phyloP scores from a whole-genome alignment of 2,888 invertebrate species.

The Leptopilina myrica region DNA sequence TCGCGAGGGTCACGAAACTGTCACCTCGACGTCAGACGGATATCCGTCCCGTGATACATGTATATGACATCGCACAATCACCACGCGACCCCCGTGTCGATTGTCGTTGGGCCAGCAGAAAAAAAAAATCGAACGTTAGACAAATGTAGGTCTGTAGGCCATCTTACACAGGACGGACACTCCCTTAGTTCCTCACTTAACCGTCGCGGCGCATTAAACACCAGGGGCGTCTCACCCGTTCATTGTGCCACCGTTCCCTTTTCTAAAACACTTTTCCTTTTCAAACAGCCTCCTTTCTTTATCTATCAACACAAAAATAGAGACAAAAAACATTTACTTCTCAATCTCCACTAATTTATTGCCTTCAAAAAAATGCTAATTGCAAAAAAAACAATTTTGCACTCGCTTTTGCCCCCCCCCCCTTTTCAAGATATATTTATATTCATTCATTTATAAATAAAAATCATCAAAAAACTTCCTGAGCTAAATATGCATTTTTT shows the following conservation, averaged over 20 bases:
- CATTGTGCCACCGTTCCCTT: conserved; percentile 54
- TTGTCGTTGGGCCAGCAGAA: conserved; percentile 58
- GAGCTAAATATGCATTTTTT: not conserved
- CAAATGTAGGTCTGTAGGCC: conserved; percentile 93
- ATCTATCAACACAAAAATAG: no score
- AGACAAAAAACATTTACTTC: no score
- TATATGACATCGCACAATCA: conserved; percentile 45
- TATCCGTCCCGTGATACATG: conserved; percentile 52
- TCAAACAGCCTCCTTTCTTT: not conserved
- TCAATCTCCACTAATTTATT: not conserved
- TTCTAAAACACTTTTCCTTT: conserved; percentile 44
- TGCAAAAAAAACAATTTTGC: no score
- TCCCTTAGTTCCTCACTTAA: conserved; percentile 77
- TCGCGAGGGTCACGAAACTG: conserved; percentile 52
- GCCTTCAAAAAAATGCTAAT: no score
- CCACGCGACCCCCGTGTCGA: conserved; percentile 45
- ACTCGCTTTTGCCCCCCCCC: no score
- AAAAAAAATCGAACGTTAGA: conserved; percentile 81
- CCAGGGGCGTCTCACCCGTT: conserved; percentile 43
- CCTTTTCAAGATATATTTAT: no score
- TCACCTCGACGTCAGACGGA: conserved; percentile 57
- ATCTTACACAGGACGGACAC: conserved; percentile 85
- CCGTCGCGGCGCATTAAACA: conserved; percentile 43
- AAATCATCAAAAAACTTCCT: not conserved
- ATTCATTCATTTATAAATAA: not conserved